A percentile compares a stretch with the other conserved stretches of the same genome.
Conservation (phyloP, 2,888 invertebrate genomes). For the Eristalis arbustorum region DNA sequence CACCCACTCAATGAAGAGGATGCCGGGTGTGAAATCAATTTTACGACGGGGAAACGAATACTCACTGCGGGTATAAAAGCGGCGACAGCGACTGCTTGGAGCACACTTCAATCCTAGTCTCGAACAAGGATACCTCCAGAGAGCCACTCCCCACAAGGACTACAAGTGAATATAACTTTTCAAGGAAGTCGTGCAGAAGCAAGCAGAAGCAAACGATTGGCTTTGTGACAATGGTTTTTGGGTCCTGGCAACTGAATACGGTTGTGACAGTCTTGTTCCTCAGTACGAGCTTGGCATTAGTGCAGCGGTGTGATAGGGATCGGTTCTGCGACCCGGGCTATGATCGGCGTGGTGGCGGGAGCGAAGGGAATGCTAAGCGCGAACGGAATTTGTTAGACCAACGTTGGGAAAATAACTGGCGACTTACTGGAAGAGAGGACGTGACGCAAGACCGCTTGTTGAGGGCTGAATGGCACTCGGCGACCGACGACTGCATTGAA, state of each 20-base stretch:
- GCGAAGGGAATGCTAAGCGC: background rate
- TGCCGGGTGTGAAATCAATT: slow-evolving; percentile 68
- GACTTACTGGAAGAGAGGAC: slow-evolving; percentile 63
- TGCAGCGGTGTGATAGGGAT: slow-evolving; percentile 49
- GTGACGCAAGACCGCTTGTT: slow-evolving; percentile 49
- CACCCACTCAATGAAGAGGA: slow-evolving; percentile 9
- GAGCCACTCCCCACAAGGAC: background rate
- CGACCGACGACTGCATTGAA: background rate
- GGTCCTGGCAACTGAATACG: slow-evolving; percentile 73
- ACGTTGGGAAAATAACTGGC: slow-evolving; percentile 59
- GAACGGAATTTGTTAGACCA: slow-evolving; percentile 11
- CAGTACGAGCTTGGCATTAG: slow-evolving; percentile 68
- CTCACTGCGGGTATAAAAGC: slow-evolving; percentile 48
- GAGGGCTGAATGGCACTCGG: slow-evolving; percentile 64
- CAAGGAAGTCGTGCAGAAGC: slow-evolving; percentile 1
- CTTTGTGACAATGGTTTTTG: slow-evolving; percentile 72
- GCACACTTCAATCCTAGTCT: slow-evolving; percentile 60
- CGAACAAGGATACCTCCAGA: slow-evolving; percentile 28
- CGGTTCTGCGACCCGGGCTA: slow-evolving; percentile 50
- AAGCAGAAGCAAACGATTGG: slow-evolving; percentile 4
- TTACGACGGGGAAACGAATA: slow-evolving; percentile 1
- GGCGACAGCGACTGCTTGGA: background rate
- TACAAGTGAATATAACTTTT: background rate
- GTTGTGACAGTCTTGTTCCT: slow-evolving; percentile 71
- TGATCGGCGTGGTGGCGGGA: slow-evolving; percentile 34